phyloP scores from a whole-genome alignment of 2,113 vertebrate species.

The Chaetura pelagica region DNA sequence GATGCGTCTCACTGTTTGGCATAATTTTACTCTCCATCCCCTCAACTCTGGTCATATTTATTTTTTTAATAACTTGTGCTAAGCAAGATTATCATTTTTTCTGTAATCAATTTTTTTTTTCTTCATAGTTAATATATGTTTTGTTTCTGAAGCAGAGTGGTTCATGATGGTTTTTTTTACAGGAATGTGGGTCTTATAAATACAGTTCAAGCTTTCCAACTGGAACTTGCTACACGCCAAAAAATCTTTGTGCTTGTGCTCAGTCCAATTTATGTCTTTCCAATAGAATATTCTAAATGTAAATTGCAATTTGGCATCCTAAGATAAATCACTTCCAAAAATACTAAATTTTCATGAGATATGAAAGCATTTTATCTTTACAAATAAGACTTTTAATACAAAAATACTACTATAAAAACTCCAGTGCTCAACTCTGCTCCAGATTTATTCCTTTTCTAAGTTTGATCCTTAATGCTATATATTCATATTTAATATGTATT shows the following conservation, averaged over 20 bases:
- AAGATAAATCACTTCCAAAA: neutral
- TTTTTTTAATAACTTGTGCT: neutral
- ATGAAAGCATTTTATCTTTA: neutral
- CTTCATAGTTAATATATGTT: neutral
- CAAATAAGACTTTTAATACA: neutral
- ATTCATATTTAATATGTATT: neutral
- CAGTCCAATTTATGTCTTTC: neutral
- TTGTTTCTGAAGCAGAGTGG: neutral
- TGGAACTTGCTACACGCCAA: neutral
- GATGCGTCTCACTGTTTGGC: neutral
- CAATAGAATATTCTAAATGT: neutral
- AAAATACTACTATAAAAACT: neutral
- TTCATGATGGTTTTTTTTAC: neutral
- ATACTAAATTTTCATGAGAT: neutral
- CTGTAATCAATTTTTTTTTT: neutral
- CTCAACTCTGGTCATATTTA: neutral
- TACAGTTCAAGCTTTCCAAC: neutral
- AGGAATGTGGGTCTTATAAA: neutral
- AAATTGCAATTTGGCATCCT: neutral
- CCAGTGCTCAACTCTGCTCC: neutral
- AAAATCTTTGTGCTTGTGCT: neutral
- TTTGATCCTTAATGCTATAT: neutral
- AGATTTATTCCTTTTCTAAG: neutral
- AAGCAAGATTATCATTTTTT: neutral
- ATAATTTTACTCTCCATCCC: neutral